Conservation (phyloP, 2,888 invertebrate species). For the Hypomecis atomaria region DNA sequence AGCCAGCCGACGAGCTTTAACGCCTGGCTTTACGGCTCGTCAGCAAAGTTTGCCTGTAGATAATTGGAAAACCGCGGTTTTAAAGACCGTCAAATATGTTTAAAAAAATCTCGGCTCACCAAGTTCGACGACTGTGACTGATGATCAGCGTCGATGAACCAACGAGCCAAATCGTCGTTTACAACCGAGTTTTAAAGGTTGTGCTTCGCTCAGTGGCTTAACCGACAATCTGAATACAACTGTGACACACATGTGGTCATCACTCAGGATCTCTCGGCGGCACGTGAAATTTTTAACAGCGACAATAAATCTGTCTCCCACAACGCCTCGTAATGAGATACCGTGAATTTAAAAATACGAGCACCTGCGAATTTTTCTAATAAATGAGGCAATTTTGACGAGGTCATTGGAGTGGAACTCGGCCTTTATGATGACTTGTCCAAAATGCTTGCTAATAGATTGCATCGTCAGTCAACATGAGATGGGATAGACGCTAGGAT, state of each 20-base stretch:
- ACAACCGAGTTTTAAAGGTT: too few relatives aligned
- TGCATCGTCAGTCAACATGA: constrained; percentile 12
- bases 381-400: constrained; percentile 29
- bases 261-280: constrained; percentile 33
- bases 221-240: constrained; percentile 1
- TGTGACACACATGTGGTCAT: constrained; percentile 24
- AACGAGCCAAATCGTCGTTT: too few relatives aligned
- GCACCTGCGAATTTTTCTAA: constrained; percentile 40
- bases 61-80: too few relatives aligned
- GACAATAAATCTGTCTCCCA: constrained; percentile 46
- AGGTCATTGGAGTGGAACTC: constrained; percentile 22
- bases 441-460: constrained; percentile 13
- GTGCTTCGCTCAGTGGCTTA: too few relatives aligned
- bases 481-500: background rate
- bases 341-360: constrained; percentile 43
- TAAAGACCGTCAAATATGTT: too few relatives aligned
- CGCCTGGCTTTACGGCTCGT: too few relatives aligned
- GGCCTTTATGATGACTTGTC: constrained; percentile 17
- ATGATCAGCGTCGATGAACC: too few relatives aligned
- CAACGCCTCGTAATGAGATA: constrained; percentile 46
- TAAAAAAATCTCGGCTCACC: too few relatives aligned
- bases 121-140: too few relatives aligned
- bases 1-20: too few relatives aligned
- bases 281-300: constrained; percentile 47
- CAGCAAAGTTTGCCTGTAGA: too few relatives aligned